These are phyloP conservation scores for Asbolus verrucosus DNA, from an alignment of 1,140 invertebrate species.

Conservation along the genomic window DNA sequence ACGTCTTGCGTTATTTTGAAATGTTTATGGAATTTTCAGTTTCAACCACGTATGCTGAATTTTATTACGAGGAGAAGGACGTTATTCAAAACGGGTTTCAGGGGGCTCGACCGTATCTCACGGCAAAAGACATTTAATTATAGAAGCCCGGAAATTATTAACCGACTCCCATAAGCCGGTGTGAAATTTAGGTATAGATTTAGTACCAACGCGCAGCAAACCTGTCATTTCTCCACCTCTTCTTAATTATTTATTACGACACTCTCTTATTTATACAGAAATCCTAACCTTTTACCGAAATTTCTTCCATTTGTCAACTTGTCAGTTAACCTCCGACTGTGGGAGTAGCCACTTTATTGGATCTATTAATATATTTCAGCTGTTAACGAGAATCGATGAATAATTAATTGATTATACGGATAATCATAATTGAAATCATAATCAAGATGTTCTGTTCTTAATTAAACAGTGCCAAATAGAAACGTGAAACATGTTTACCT, in stretches of 20 bases:
- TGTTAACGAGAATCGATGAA: slow-evolving; percentile 19
- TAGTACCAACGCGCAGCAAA: not conserved
- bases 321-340: not conserved
- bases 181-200: slow-evolving; percentile 24
- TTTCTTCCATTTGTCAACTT: slow-evolving; percentile 24
- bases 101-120: slow-evolving; percentile 28
- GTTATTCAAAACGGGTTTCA: slow-evolving; percentile 33
- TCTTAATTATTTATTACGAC: slow-evolving; percentile 8
- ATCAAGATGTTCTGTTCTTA: too few relatives aligned
- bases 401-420: slow-evolving; percentile 16
- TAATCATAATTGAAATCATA: too few relatives aligned
- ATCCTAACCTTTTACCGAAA: slow-evolving; percentile 2
- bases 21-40: slow-evolving; percentile 33
- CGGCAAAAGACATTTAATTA: slow-evolving; percentile 33
- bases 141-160: slow-evolving; percentile 25
- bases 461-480: too few relatives aligned
- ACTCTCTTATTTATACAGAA: not conserved
- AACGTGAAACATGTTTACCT: too few relatives aligned
- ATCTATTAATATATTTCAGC: slow-evolving; percentile 17
- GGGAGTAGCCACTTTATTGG: slow-evolving; percentile 9
- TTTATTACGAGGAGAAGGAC: slow-evolving; percentile 15
- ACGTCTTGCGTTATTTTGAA: slow-evolving; percentile 1
- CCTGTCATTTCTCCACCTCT: not conserved
- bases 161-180: not conserved
- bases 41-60: not conserved